phyloP scores from a whole-genome alignment of 2,888 invertebrate genomes.

The Tribolium freemani region DNA sequence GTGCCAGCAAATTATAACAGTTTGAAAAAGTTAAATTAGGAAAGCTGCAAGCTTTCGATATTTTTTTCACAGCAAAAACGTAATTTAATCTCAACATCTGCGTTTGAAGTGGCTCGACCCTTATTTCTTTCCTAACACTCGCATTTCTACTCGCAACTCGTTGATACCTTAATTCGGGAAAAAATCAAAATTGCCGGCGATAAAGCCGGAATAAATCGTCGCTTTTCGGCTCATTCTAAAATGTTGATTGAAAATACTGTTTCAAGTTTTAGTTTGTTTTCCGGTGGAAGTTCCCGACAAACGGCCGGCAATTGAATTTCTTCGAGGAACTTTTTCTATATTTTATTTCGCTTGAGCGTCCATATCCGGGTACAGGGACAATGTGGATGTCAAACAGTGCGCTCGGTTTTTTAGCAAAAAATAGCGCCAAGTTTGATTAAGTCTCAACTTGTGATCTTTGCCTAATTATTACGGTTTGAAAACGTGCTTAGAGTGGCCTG shows the following conservation, averaged over 20 bases:
- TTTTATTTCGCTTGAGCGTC: slow-evolving; percentile 22
- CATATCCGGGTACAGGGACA: not conserved
- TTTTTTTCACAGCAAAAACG: not conserved
- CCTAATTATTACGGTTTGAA: too few relatives aligned
- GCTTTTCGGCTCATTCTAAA: slow-evolving; percentile 37
- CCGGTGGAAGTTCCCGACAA: slow-evolving; percentile 24
- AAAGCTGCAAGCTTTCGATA: not conserved
- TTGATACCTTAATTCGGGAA: too few relatives aligned
- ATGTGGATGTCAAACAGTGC: not conserved
- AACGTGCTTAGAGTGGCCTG: not conserved
- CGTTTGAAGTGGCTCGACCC: not conserved
- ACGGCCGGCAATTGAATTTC: slow-evolving; percentile 36
- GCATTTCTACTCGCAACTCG: not conserved
- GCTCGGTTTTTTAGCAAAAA: not conserved
- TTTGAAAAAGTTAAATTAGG: not conserved
- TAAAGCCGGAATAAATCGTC: slow-evolving; percentile 43
- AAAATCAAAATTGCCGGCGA: not conserved
- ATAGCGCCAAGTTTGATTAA: not conserved
- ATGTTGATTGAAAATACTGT: slow-evolving; percentile 40
- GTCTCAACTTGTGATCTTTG: not conserved
- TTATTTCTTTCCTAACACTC: not conserved
- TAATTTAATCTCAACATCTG: not conserved
- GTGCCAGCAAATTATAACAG: not conserved
- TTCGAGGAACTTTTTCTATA: slow-evolving; percentile 31
- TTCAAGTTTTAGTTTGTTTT: slow-evolving; percentile 33